Percentiles rank a stretch among this genome's conserved stretches.
Conservation (phyloP, 2,113 vertebrate species). For the Oryctolagus cuniculus region mOryCun1.1 NC_091432.1:202077501-202078000, state of each 20-base stretch:
- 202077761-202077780: background rate
- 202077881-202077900: background rate
- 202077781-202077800: background rate
- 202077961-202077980: slow-evolving; percentile 43
- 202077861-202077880: background rate
- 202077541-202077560: background rate
- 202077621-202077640: background rate
- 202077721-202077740: background rate
- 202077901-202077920: background rate
- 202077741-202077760: background rate
- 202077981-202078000: background rate
- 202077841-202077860: background rate
- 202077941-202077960: background rate
- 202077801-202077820: background rate
- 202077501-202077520: background rate
- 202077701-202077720: background rate
- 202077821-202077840: background rate
- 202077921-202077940: background rate
- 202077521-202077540: background rate
- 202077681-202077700: background rate
- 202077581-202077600: background rate
- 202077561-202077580: background rate
- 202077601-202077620: background rate
- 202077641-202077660: background rate
- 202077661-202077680: background rate